These are phyloP conservation scores for Andrena camellia DNA, from an alignment of 2,888 invertebrate species.

Conservation along the genomic window DNA sequence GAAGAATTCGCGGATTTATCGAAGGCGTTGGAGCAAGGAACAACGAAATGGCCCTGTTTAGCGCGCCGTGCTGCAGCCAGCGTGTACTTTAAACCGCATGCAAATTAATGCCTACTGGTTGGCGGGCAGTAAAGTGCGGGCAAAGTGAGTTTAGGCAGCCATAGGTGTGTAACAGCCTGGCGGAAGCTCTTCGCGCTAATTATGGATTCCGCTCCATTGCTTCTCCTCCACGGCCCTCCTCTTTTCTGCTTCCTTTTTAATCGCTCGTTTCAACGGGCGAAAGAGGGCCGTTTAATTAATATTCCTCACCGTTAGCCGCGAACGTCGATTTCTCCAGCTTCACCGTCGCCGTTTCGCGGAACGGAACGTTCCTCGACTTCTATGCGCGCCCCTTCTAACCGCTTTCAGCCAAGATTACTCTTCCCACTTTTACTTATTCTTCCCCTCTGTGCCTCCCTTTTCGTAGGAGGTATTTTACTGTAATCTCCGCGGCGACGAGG, in stretches of 20 bases:
- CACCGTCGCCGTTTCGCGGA: not conserved
- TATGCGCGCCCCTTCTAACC: too few species aligned
- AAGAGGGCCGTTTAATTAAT: slow-evolving; percentile 24
- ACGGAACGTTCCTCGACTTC: not conserved
- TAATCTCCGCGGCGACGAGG: not conserved
- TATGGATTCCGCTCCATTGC: slow-evolving; percentile 42
- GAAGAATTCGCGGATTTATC: slow-evolving; percentile 25
- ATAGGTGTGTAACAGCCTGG: slow-evolving; percentile 30
- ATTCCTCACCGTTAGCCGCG: slow-evolving; percentile 1
- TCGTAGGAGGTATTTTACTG: not conserved
- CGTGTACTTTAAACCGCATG: slow-evolving; percentile 52
- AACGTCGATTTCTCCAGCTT: not conserved
- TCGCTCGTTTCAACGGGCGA: slow-evolving; percentile 4
- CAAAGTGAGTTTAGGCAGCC: slow-evolving; percentile 43
- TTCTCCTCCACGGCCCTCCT: not conserved
- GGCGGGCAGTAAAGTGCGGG: slow-evolving; percentile 43
- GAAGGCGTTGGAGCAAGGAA: slow-evolving; percentile 25
- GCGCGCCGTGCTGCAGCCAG: not conserved
- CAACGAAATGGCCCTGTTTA: slow-evolving; percentile 13
- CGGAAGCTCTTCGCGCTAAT: slow-evolving; percentile 41
- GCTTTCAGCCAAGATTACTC: not conserved
- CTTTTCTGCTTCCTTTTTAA: slow-evolving; percentile 12
- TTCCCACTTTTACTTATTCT: not conserved
- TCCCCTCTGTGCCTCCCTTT: not conserved
- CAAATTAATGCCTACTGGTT: slow-evolving; percentile 47